A percentile compares a stretch with the other conserved stretches of the same genome.
Conservation (phyloP, 2,113 vertebrate genomes). For the Panthera uncia region DNA sequence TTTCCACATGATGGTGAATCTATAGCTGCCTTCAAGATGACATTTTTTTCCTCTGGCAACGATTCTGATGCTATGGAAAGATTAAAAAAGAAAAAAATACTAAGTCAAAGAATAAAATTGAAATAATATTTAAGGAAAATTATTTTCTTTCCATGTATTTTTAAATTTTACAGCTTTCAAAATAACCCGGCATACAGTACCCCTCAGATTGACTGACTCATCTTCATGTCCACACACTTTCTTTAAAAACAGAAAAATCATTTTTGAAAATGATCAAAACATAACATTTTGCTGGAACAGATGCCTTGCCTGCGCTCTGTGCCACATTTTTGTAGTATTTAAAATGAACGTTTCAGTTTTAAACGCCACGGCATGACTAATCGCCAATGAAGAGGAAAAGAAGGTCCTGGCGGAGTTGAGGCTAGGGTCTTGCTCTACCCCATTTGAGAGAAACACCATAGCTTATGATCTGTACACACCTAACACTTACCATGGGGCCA, state of each 20-base stretch:
- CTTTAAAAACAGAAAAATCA: slow-evolving; percentile 85
- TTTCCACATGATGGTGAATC: slow-evolving; percentile 59
- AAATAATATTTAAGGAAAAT: slow-evolving; percentile 85
- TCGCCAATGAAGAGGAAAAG: slow-evolving; percentile 74
- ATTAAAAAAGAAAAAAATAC: slow-evolving; percentile 81
- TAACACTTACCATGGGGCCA: not conserved
- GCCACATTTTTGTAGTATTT: slow-evolving; percentile 85
- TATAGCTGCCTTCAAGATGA: slow-evolving; percentile 68
- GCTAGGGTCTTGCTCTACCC: not conserved
- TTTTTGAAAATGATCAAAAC: slow-evolving; percentile 84
- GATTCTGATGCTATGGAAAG: slow-evolving; percentile 76
- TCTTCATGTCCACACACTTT: slow-evolving; percentile 84
- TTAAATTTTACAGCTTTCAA: slow-evolving; percentile 84
- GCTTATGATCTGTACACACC: not conserved
- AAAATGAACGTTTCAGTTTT: slow-evolving; percentile 81
- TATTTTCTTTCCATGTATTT: slow-evolving; percentile 84
- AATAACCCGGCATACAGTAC: slow-evolving; percentile 82
- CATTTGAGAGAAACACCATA: not conserved
- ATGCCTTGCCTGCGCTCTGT: slow-evolving; percentile 84
- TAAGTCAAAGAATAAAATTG: slow-evolving; percentile 82
- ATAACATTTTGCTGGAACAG: slow-evolving; percentile 85
- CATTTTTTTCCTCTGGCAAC: slow-evolving; percentile 71
- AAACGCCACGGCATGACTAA: slow-evolving; percentile 80
- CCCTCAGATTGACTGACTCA: slow-evolving; percentile 83
- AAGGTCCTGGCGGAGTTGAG: slow-evolving; percentile 3